These are phyloP conservation scores for Oconnorella tubifera DNA, from an alignment of 2,888 invertebrate genomes.

Conservation along the genomic window DNA sequence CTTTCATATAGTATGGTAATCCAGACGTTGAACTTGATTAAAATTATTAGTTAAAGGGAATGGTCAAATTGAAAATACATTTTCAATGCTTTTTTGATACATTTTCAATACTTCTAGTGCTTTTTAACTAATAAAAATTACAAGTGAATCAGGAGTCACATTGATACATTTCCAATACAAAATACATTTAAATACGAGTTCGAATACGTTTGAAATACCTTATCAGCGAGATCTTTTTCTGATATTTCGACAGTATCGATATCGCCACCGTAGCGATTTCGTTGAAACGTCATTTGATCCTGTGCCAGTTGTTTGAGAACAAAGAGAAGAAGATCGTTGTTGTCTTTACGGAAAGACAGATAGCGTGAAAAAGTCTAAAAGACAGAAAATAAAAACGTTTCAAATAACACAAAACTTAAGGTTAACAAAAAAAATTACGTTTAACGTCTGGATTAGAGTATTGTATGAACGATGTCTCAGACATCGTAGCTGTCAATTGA, in stretches of 20 bases:
- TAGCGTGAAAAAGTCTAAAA: conserved; percentile 85
- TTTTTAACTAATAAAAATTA: neutral
- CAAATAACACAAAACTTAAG: too few species aligned
- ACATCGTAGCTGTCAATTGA: too few species aligned
- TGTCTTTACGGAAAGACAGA: conserved; percentile 87
- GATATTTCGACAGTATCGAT: conserved; percentile 76
- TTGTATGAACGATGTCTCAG: too few species aligned
- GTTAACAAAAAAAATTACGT: too few species aligned
- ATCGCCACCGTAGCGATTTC: conserved; percentile 55
- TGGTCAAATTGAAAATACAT: too few species aligned
- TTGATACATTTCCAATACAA: neutral
- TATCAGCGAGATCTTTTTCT: conserved; percentile 77
- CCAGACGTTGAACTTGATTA: neutral
- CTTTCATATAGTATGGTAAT: too few species aligned
- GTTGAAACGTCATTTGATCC: conserved; percentile 78
- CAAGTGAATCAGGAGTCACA: neutral
- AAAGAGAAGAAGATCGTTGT: conserved; percentile 91
- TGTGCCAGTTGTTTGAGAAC: conserved; percentile 86
- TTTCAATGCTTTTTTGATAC: too few species aligned
- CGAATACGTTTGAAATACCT: conserved; percentile 58
- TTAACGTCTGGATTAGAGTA: too few species aligned
- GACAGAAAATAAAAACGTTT: neutral
- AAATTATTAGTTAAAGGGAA: neutral
- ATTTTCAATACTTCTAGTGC: neutral
- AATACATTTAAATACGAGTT: too few species aligned